Base-by-base conservation (phyloP, 2,113 vertebrate species). In the Elaphurus davidianus region DNA sequence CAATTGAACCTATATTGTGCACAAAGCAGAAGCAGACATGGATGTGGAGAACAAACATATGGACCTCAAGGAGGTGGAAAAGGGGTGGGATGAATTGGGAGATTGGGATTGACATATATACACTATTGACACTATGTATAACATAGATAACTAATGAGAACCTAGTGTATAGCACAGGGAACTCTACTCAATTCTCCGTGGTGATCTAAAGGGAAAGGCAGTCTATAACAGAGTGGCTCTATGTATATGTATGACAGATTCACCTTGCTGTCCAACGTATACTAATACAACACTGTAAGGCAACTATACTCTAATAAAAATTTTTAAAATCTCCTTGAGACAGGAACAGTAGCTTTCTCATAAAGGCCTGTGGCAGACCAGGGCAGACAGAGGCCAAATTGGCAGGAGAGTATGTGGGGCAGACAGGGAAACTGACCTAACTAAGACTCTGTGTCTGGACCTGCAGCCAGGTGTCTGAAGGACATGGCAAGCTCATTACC, bases 391-490 rank as follows among this genome's bases (percentile, higher is more conserved):
- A 97, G 33, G 25, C 89, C 76, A 59, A 82, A 40, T 27, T 91
- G 83, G 52, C 60, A 79, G 82, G 60, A 11, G 5, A 14, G 27
- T 89, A 98, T 95, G 28, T 98, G 59, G 94, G 83, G 30, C 94
- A 97, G 59, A 45, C 45, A 33, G 33, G 84, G 40, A 93, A 28
- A 55, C 19, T 94, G 90, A 97, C 92, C 96, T 96, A 98, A 91
- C 89, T 90, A 96, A 16, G 33, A 60, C 0, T 0, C 87, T 23
- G n/a, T 79, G 64, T 89, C 96, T 97, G 40, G 54, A 87, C 82
- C 55, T 85, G 19, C 57, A 64, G 67, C 83, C 94, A 94, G 87
- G 54, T 76, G 82, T 97, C 94, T 88, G 47, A 88, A 97, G 98
- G 94, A 94, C 83, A 97, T 82, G 40, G 57, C 94, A 95, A 95